Conservation (phyloP, 2,888 invertebrate genomes). For the Stenichneumon culpator region DNA sequence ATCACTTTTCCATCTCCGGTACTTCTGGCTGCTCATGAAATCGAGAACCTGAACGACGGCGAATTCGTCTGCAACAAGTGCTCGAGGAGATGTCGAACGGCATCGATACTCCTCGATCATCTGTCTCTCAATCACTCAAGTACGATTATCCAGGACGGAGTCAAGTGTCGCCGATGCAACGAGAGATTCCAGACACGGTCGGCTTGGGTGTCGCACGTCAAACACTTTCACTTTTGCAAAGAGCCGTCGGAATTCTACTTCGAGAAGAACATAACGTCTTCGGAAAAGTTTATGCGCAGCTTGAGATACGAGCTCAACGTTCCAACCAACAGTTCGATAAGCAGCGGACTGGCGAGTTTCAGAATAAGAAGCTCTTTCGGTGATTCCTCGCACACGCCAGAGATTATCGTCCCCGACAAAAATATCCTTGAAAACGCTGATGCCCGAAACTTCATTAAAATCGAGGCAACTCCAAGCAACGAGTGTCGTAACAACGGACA, state of each 20-base stretch:
- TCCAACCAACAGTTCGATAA: conserved; percentile 37
- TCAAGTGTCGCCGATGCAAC: conserved; percentile 67
- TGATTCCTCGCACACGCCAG: background rate
- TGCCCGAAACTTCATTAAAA: background rate
- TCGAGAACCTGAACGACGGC: conserved; percentile 69
- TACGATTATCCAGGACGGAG: background rate
- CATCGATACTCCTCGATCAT: conserved; percentile 67
- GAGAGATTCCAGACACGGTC: conserved; percentile 62
- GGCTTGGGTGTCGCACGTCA: conserved; percentile 70
- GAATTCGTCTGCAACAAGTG: conserved; percentile 70
- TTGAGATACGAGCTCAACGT: conserved; percentile 11
- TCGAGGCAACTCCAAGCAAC: background rate
- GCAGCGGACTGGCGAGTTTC: background rate
- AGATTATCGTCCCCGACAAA: too few relatives aligned
- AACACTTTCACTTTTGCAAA: conserved; percentile 69
- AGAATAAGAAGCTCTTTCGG: conserved; percentile 2
- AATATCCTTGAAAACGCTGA: background rate
- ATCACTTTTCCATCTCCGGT: conserved; percentile 56
- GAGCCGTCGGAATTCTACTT: conserved; percentile 60
- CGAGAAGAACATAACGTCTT: conserved; percentile 29
- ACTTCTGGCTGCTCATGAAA: conserved; percentile 67
- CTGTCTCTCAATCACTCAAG: conserved; percentile 66
- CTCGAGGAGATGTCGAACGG: conserved; percentile 64
- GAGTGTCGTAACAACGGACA: background rate
- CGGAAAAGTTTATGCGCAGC: background rate